Base-by-base conservation (phyloP, 2,113 vertebrate genomes). In the Hyperoodon ampullatus region DNA sequence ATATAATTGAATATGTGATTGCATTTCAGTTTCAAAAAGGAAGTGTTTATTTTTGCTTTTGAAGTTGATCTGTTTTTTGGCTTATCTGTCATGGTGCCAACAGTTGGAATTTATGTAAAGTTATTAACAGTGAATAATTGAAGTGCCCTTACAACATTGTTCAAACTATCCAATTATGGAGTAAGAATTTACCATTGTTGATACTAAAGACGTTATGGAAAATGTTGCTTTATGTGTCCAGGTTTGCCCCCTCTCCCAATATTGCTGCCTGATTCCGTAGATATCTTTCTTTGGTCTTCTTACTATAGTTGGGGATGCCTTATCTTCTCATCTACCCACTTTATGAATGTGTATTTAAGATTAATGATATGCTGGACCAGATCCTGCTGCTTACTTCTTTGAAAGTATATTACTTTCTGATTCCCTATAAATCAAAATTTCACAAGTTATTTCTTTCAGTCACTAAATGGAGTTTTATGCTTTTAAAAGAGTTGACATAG, bases 401-500 rank as follows among this genome's bases (percentile, higher is more conserved):
- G 61, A 94, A 88, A 91, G 50, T 94, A 6, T 78, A 88, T 83
- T 80, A 92, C 74, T 93, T 84, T 85, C 42, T 75, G 50, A 88
- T 88, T 95, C 50, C 82, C 58, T 92, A 33, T 77, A 91, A 83
- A 94, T 92, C 83, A 82, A 42, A 53, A 94, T 94, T 86, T 96
- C 44, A 85, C 39, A 86, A 93, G 81, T 90, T 93, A 81, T 68
- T 88, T 94, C 50, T 91, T 93, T 88, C 28, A 94, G 16, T 94
- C 81, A 74, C 75, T 90, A 83, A 91, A 84, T 88, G 44, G 26
- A 82, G 85, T 94, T 74, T 93, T 82, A 72, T 85, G 78, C 61
- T 88, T 91, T 96, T 88, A 86, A 80, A 92, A 72, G 65, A 58
- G 39, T 87, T 96, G 72, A 82, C 61, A 33, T 61, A 70, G 42